These are phyloP conservation scores for Enteromius anoplus DNA, from an alignment of 2,797 vertebrate species.

Conservation along the genomic window DNA sequence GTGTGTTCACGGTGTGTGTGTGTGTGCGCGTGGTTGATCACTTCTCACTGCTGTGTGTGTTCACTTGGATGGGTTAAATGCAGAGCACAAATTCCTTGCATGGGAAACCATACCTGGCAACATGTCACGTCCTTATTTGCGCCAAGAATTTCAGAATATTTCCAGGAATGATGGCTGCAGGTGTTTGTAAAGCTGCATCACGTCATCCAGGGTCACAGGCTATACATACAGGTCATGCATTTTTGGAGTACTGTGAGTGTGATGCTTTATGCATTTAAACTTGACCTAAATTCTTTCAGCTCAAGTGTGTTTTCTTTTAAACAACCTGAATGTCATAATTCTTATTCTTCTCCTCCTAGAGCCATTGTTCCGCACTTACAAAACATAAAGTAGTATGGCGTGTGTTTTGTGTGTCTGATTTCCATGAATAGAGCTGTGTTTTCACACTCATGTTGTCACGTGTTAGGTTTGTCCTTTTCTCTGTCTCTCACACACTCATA, in stretches of 20 bases:
- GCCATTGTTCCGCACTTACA: neutral
- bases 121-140: neutral
- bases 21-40: too few species aligned
- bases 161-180: slow-evolving; percentile 20
- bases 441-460: slow-evolving; percentile 8
- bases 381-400: neutral
- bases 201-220: slow-evolving; percentile 32
- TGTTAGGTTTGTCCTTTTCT: neutral
- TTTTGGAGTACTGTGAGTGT: neutral
- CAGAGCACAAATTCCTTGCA: too few species aligned
- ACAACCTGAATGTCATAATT: neutral
- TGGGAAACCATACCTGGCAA: too few species aligned
- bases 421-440: slow-evolving; percentile 15
- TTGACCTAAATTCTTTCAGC: neutral
- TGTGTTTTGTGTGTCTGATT: neutral
- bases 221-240: neutral
- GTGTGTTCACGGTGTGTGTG: too few species aligned
- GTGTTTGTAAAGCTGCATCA: slow-evolving; percentile 48
- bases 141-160: neutral
- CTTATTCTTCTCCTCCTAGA: neutral
- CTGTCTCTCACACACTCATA: neutral
- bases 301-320: slow-evolving; percentile 22
- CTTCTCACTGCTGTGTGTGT: too few species aligned
- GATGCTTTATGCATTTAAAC: neutral
- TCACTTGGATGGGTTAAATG: too few species aligned